Evolutionary conservation across 2,888 invertebrate genomes (phyloP), one percentile per base, ranked within the genome.

Genomic region (Hypercompe scribonia): DNA sequence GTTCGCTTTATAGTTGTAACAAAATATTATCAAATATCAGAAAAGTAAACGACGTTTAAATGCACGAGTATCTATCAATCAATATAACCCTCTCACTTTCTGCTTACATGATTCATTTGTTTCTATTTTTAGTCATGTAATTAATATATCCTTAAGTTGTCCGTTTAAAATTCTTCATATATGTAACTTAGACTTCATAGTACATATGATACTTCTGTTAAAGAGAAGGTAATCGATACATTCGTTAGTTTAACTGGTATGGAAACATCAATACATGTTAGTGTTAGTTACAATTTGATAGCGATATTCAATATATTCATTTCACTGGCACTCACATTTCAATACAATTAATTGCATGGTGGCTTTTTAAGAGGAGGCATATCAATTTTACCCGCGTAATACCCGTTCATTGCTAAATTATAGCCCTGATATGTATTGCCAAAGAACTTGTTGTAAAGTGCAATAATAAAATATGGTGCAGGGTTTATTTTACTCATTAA

Each of bases 341-440:
- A 75, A 80, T 77, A 69, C 76, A 77, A 83, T 77, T 76, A 84
- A 76, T 39, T 79, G 79, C 73, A 68, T 72, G 67, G 58, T 70
- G 21, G 81, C 76, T 82, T 80, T 71, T 75, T 58, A 71, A 65
- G 78, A 74, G 11, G 50, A 21, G 31, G 21, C 39, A 39, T n/a
- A 65, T 36, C 65, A 18, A 31, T 61, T 28, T 61, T 28, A 61
- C 13, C 31, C 15, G 15, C 18, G 18, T 61, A 15, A 61, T 18
- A 61, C 15, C n/a, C 15, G 31, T 61, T 31, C 58, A 31, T 31
- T 28, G 13, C 28, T 61, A n/a, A 54, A 54, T 54, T n/a, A 54
- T 54, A 28, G 13, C 54, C n/a, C n/a, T 13, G n/a, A 54, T n/a
- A 54, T 11, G n/a, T n/a, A 54, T 54, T 54, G 11, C 50, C n/a